Base-by-base conservation (phyloP, 2,888 invertebrate species). In the Euproctis similis region DNA sequence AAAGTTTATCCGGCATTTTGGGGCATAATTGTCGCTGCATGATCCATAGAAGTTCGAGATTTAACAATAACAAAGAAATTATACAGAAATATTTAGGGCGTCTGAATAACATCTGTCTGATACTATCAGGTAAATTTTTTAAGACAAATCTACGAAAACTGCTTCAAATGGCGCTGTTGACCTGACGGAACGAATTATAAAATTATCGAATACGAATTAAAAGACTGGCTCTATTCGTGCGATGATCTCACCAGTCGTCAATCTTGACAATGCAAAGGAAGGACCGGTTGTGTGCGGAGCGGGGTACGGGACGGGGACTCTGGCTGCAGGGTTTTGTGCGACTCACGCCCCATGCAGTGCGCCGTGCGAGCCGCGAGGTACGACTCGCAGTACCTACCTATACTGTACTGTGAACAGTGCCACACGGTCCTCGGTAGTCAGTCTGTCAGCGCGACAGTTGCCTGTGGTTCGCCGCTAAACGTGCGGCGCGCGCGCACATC, bases 191-290 rank as follows among this genome's bases (percentile, higher is more conserved):
- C 47, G 44, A 49, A 56, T 46, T 52, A 49, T 49, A 46, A 47
- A 53, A 39, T 47, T 46, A 69, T 71, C 57, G 59, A 59, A 48
- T 61, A 64, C 42, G 57, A 68, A 71, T 71, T 65, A 63, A 4
- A 64, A 64, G 53, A 54, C 53, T 54, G 49, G 52, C 56, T n/a
- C n/a, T 59, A 61, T 65, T 64, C 60, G 56, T 60, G 40, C 63
- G 81, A 77, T 82, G 81, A 82, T 81, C 82, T 81, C 81, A 82
- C 71, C 75, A 68, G 61, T 71, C 67, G 73, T 76, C 75, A 76
- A 77, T 77, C 75, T 77, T 78, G 76, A 80, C 82, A 82, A 81
- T 80, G 78, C 80, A 70, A 71, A 76, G 78, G 78, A 78, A 78
- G 76, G 78, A 80, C 78, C 65, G 68, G 39, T 40, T 64, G 63